Evolutionary conservation across 2,113 vertebrate genomes (phyloP), one percentile per base, ranked within the genome.

Genomic region (Antechinus stuartii): DNA sequence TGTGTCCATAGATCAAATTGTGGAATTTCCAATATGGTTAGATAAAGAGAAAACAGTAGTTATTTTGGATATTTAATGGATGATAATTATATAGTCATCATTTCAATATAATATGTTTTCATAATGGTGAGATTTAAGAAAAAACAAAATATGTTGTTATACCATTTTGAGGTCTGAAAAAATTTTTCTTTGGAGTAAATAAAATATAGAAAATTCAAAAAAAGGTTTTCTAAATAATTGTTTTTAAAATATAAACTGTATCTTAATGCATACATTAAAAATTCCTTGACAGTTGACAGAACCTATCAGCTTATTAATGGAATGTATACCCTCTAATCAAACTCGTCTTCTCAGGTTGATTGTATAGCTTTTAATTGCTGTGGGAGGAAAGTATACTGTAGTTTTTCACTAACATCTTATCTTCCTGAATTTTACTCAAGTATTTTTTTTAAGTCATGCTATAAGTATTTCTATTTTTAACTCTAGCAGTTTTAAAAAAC

Each of bases 271-370:
- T 2, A 14, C 54, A 92, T 8, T 95, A 1, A 0, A 68, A 54
- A 27, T 91, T 23, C 9, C 22, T 84, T 95, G 90, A 9, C 54
- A 93, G 94, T 97, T 94, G 61, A 89, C 53, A 54, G 54, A 92
- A 92, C 0, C 24, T 89, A 92, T n/a, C 49, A 91, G 42, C 92
- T 68, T 91, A 30, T 53, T 92, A 89, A 90, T n/a, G 1, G 25
- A 61, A 0, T 89, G 5, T 46, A 55, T 90, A 91, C 54, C 91
- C 47, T 30, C 49, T 52, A 94, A 27, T 23, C 10, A 22, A 93
- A 90, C 23, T 94, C 97, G 91, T 84, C 68, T 35, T 68, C 12
- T 53, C 12, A 7, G 54, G 19, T 54, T 53, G 68, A n/a, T 35
- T 42, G 84, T 84, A 30, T 2, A 26, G 68, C 27, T 47, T 91